Evolutionary conservation across 2,113 vertebrate genomes (phyloP).

Genomic region (Fulica atra): DNA sequence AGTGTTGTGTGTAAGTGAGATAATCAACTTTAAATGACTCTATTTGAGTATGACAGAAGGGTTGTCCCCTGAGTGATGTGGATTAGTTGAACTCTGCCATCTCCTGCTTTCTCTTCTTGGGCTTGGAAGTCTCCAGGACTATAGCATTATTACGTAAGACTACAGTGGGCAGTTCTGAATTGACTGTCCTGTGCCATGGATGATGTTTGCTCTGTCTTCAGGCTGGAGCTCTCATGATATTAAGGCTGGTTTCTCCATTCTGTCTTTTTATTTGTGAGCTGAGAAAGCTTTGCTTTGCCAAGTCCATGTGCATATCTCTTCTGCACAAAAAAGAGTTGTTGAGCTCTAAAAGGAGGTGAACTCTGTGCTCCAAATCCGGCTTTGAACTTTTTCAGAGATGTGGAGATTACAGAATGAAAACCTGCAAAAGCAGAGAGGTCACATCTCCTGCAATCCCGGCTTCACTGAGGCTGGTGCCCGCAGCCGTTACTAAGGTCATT

Average conservation of each 20-base stretch:
- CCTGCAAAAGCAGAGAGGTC: background rate
- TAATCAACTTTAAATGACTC: background rate
- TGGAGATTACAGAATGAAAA: background rate
- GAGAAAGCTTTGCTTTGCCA: background rate
- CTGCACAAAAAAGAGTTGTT: background rate
- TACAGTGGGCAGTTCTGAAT: background rate
- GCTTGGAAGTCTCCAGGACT: background rate
- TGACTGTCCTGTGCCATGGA: background rate
- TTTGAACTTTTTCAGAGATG: background rate
- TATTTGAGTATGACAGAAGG: background rate
- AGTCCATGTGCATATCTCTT: background rate
- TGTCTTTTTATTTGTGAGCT: background rate
- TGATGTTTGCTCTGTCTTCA: background rate
- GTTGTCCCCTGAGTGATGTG: background rate
- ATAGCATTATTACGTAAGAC: background rate
- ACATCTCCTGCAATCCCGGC: background rate
- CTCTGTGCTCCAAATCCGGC: background rate
- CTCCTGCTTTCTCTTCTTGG: background rate
- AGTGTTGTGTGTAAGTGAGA: background rate
- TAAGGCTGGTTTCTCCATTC: background rate
- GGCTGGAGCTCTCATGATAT: background rate
- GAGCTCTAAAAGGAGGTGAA: background rate
- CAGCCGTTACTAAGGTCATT: background rate
- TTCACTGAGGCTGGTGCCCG: background rate
- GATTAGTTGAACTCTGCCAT: background rate